Percentiles rank a stretch among this genome's conserved stretches.
phyloP scores from a whole-genome alignment of 1,140 invertebrate genomes.

The Drosophila guanche region DNA sequence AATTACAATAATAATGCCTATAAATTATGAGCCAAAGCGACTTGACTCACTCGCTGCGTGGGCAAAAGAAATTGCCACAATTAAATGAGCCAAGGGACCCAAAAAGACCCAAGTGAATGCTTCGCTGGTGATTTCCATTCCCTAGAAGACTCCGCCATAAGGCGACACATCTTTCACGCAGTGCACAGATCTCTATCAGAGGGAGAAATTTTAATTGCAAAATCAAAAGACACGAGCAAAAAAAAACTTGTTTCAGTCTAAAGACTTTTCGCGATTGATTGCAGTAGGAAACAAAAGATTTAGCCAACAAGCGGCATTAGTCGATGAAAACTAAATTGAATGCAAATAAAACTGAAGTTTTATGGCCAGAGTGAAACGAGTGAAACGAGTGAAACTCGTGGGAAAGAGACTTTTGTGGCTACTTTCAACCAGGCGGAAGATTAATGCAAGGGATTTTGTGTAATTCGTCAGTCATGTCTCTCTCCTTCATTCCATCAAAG shows the following conservation, averaged over 20 bases:
- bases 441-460: slow-evolving; percentile 24
- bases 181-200: not conserved
- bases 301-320: slow-evolving; percentile 23
- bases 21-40: slow-evolving; percentile 66
- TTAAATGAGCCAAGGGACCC: slow-evolving; percentile 56
- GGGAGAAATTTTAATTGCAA: slow-evolving; percentile 19
- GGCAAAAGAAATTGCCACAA: slow-evolving; percentile 61
- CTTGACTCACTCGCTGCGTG: slow-evolving; percentile 53
- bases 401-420: slow-evolving; percentile 25
- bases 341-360: slow-evolving; percentile 38
- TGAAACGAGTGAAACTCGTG: slow-evolving; percentile 32
- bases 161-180: slow-evolving; percentile 21
- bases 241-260: slow-evolving; percentile 45
- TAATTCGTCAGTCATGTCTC: slow-evolving; percentile 47
- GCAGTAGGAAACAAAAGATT: slow-evolving; percentile 24
- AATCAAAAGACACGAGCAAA: slow-evolving; percentile 54
- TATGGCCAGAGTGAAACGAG: slow-evolving; percentile 4
- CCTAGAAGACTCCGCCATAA: slow-evolving; percentile 13
- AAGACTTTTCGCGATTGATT: slow-evolving; percentile 22
- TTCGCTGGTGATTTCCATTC: slow-evolving; percentile 37
- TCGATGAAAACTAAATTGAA: slow-evolving; percentile 40
- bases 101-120: slow-evolving; percentile 37
- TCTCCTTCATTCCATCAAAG: not conserved
- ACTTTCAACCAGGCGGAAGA: slow-evolving; percentile 27
- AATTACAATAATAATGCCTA: slow-evolving; percentile 79